Evolutionary conservation across 2,113 vertebrate genomes (phyloP).

Genomic region (Speoplatyrhinus poulsoni): DNA sequence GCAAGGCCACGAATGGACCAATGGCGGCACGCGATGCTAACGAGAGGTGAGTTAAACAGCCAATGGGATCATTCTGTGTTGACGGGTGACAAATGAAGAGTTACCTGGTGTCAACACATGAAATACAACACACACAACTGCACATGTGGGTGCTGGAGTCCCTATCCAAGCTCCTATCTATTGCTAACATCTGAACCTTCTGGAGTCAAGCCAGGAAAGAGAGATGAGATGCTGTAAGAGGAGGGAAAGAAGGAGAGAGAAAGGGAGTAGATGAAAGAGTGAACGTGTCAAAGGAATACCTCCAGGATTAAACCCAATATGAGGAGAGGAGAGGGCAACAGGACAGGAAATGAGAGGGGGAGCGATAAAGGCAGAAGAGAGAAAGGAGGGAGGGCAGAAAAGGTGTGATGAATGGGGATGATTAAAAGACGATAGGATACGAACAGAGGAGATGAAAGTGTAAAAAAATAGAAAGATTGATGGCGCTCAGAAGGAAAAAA

Average conservation of each 20-base stretch:
- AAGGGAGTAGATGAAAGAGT: not conserved
- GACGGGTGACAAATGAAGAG: not conserved
- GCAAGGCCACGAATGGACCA: not conserved
- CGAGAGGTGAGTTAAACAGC: not conserved
- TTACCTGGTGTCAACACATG: not conserved
- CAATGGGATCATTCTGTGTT: not conserved
- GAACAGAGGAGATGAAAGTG: not conserved
- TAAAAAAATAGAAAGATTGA: not conserved
- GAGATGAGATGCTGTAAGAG: not conserved
- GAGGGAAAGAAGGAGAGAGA: not conserved
- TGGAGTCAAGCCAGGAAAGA: too few relatives aligned
- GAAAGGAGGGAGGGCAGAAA: not conserved
- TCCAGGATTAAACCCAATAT: too few relatives aligned
- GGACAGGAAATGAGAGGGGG: not conserved
- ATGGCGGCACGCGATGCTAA: not conserved
- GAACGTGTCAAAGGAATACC: too few relatives aligned
- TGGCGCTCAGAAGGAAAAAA: not conserved
- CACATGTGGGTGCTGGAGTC: too few relatives aligned
- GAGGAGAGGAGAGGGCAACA: not conserved
- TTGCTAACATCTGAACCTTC: too few relatives aligned
- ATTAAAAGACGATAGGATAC: not conserved
- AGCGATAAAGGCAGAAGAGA: not conserved
- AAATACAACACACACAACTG: too few relatives aligned
- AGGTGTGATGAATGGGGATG: not conserved
- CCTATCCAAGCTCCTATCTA: too few relatives aligned